Percentiles rank a stretch among this genome's conserved stretches.
phyloP scores from a whole-genome alignment of 2,888 invertebrate species.

The Bugula neritina region DNA sequence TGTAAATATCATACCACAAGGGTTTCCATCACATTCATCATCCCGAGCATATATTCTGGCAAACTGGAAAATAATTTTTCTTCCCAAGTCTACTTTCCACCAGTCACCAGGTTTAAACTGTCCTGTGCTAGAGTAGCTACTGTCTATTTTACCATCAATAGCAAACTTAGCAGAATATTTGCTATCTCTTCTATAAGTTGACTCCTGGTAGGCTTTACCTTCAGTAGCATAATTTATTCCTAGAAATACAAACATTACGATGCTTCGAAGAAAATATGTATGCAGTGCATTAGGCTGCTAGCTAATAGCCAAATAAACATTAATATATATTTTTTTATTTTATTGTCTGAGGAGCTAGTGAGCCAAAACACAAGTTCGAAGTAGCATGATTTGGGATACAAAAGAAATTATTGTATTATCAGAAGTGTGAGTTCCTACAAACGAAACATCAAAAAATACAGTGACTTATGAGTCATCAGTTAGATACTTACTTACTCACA shows the following conservation, averaged over 20 bases:
- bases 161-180: neutral
- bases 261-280: too few relatives aligned
- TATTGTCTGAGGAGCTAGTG: too few relatives aligned
- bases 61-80: slow-evolving; percentile 3
- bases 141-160: neutral
- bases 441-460: too few relatives aligned
- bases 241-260: neutral
- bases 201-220: neutral
- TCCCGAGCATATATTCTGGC: neutral
- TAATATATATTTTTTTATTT: too few relatives aligned
- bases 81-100: slow-evolving; percentile 10
- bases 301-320: too few relatives aligned
- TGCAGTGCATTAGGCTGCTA: too few relatives aligned
- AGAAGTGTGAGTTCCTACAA: too few relatives aligned
- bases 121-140: neutral
- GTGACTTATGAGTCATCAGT: too few relatives aligned
- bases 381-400: too few relatives aligned
- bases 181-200: neutral
- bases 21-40: neutral
- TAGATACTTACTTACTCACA: too few relatives aligned
- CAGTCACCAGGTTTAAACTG: neutral
- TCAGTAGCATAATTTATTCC: neutral
- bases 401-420: too few relatives aligned
- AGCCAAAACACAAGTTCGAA: too few relatives aligned
- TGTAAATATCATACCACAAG: neutral